Conservation (phyloP, 2,888 invertebrate genomes). For the Pinctada fucata region DNA sequence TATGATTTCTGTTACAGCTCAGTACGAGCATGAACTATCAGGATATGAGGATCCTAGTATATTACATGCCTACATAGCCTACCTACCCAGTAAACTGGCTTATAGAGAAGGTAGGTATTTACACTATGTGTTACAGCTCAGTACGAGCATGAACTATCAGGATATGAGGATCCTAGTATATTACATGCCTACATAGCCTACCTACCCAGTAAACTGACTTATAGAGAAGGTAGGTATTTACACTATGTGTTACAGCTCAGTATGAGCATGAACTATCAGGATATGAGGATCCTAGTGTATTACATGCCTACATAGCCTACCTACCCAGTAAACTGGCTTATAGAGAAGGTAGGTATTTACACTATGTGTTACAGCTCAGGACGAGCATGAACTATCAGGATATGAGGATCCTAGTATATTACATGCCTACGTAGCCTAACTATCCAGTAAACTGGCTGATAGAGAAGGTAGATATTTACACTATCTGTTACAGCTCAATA, state of each 20-base stretch:
- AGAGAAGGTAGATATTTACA: slow-evolving; percentile 76
- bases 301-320: slow-evolving; percentile 75
- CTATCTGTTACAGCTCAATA: too few species aligned
- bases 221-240: slow-evolving; percentile 70
- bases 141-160: slow-evolving; percentile 74
- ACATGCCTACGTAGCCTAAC: slow-evolving; percentile 74
- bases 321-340: slow-evolving; percentile 73
- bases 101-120: slow-evolving; percentile 71
- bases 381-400: slow-evolving; percentile 75
- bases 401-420: slow-evolving; percentile 75
- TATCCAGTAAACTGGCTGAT: slow-evolving; percentile 71
- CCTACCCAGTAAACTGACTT: slow-evolving; percentile 72
- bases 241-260: slow-evolving; percentile 58
- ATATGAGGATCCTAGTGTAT: slow-evolving; percentile 74
- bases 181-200: slow-evolving; percentile 75
- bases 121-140: slow-evolving; percentile 58
- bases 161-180: slow-evolving; percentile 75
- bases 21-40: slow-evolving; percentile 74
- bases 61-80: slow-evolving; percentile 75
- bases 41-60: slow-evolving; percentile 75
- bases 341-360: slow-evolving; percentile 68
- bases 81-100: slow-evolving; percentile 72
- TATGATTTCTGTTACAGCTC: slow-evolving; percentile 58
- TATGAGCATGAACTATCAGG: slow-evolving; percentile 75
- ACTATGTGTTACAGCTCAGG: slow-evolving; percentile 63